Conservation (phyloP, 1,140 invertebrate genomes). For the Pantala flavescens region DNA sequence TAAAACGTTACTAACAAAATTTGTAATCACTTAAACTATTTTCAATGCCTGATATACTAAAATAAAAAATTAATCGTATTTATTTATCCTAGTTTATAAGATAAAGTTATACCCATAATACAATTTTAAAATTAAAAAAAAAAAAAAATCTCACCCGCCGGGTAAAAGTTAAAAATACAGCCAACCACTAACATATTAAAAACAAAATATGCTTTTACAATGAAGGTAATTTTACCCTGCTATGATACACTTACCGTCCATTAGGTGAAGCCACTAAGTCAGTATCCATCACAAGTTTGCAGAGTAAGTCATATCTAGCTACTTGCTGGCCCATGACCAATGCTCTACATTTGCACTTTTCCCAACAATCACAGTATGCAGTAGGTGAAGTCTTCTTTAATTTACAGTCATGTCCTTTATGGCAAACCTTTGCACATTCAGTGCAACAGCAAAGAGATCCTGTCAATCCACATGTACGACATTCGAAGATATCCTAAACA, state of each 20-base stretch:
- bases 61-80: too few species aligned
- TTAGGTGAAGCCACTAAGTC: conserved; percentile 86
- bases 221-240: not conserved
- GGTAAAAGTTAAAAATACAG: too few species aligned
- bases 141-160: too few species aligned
- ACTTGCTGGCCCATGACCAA: conserved; percentile 85
- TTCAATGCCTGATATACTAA: too few species aligned
- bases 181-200: too few species aligned
- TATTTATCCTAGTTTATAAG: too few species aligned
- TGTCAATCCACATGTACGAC: conserved; percentile 91
- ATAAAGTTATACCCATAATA: too few species aligned
- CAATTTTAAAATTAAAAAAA: too few species aligned
- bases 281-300: conserved; percentile 74
- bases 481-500: conserved; percentile 92
- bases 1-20: too few species aligned
- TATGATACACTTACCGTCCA: conserved; percentile 48
- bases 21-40: too few species aligned
- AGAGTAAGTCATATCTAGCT: conserved; percentile 77
- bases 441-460: conserved; percentile 99
- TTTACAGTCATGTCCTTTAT: conserved; percentile 94
- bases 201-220: too few species aligned
- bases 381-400: conserved; percentile 95
- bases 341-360: conserved; percentile 95
- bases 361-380: conserved; percentile 99
- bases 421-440: conserved; percentile 86